These are phyloP conservation scores for Pogonophryne albipinna DNA, from an alignment of 2,797 vertebrate species.

Conservation along the genomic window DNA sequence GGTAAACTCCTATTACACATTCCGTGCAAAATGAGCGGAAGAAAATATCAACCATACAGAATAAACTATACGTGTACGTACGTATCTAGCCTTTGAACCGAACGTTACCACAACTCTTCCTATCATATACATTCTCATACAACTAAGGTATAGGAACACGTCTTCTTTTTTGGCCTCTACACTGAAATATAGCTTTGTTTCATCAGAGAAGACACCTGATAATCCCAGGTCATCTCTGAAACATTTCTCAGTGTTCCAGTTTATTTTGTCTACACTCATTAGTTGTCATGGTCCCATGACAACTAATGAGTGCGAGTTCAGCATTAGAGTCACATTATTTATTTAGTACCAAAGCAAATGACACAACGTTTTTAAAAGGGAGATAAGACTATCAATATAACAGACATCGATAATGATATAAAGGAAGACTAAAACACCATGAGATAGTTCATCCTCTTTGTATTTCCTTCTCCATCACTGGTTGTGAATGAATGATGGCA, in stretches of 20 bases:
- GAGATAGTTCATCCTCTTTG: background rate
- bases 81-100: background rate
- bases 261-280: background rate
- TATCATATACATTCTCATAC: background rate
- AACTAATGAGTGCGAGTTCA: background rate
- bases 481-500: conserved; percentile 1
- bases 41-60: background rate
- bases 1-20: conserved; percentile 19
- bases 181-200: background rate
- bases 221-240: background rate
- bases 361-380: background rate
- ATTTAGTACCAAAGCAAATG: too few species aligned
- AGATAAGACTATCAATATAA: background rate
- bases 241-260: too few species aligned
- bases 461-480: background rate
- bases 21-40: background rate
- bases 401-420: background rate
- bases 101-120: background rate
- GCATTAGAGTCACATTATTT: background rate
- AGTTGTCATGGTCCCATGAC: background rate
- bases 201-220: too few species aligned
- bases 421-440: background rate
- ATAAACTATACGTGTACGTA: too few species aligned
- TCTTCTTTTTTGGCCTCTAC: background rate
- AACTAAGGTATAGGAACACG: background rate